Evolutionary conservation across 2,113 vertebrate genomes (phyloP).

Genomic region (Trogon melanurus): DNA sequence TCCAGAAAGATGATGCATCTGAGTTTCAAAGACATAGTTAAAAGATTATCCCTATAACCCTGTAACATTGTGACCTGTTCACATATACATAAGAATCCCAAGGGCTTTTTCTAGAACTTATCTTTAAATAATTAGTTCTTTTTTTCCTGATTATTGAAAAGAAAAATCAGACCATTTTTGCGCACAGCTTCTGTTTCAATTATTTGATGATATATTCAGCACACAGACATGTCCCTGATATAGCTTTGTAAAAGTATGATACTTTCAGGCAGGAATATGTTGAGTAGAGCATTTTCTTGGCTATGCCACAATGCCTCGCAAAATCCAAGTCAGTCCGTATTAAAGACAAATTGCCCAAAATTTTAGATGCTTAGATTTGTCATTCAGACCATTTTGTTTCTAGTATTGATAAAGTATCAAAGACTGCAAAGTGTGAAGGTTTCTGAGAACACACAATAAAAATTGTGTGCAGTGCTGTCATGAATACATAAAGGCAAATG

Average conservation of each 20-base stretch:
- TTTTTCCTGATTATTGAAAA: neutral
- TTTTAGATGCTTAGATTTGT: neutral
- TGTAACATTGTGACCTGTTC: neutral
- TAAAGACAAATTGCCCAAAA: neutral
- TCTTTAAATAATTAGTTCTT: neutral
- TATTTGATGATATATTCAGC: neutral
- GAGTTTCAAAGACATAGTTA: neutral
- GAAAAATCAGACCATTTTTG: neutral
- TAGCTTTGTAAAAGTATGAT: neutral
- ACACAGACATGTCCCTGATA: neutral
- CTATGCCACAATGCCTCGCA: neutral
- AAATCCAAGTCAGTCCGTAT: neutral
- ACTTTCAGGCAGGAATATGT: neutral
- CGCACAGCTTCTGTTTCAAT: neutral
- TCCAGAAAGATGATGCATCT: neutral
- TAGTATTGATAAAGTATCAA: neutral
- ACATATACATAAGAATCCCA: accelerated
- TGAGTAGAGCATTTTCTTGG: neutral
- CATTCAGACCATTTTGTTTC: neutral
- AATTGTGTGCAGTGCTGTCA: neutral
- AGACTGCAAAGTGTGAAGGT: neutral
- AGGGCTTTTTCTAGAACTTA: neutral
- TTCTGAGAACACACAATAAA: neutral
- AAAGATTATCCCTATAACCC: neutral
- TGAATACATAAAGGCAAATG: neutral